phyloP scores from a whole-genome alignment of 1,140 invertebrate genomes.

The Elysia chlorotica region DNA sequence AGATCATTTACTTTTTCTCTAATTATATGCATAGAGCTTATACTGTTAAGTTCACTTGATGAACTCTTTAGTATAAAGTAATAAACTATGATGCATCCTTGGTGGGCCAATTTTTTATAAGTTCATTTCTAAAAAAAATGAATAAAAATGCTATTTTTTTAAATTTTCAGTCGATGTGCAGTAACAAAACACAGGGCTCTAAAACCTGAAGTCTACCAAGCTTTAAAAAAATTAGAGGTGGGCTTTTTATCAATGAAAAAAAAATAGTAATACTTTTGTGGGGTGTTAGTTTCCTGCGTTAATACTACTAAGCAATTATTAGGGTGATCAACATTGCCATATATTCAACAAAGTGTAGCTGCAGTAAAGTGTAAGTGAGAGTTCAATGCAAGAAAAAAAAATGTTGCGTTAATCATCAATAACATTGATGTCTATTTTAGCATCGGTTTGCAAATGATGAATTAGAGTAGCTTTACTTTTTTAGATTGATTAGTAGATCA shows the following conservation, averaged over 20 bases:
- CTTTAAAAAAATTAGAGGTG: slow-evolving; percentile 42
- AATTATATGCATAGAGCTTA: neutral
- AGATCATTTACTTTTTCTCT: neutral
- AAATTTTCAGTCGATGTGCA: slow-evolving; percentile 35
- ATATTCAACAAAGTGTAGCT: neutral
- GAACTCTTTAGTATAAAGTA: neutral
- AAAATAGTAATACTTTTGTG: neutral
- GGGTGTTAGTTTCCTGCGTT: neutral
- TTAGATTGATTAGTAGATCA: no score
- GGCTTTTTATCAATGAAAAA: no score
- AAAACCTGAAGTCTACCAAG: slow-evolving; percentile 47
- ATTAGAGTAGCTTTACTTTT: no score
- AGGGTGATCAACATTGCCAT: neutral
- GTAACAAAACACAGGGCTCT: slow-evolving; percentile 40
- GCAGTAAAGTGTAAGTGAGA: neutral
- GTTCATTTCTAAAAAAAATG: neutral
- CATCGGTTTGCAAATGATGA: no score
- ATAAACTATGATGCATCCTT: neutral
- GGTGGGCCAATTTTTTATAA: neutral
- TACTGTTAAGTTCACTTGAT: neutral
- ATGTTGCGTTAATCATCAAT: neutral
- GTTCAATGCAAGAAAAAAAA: neutral
- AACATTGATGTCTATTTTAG: neutral
- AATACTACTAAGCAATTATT: neutral
- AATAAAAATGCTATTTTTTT: neutral